Evolutionary conservation across 2,113 vertebrate species (phyloP), one percentile per base, ranked within the genome.

Genomic region (Pteruthius melanotis): DNA sequence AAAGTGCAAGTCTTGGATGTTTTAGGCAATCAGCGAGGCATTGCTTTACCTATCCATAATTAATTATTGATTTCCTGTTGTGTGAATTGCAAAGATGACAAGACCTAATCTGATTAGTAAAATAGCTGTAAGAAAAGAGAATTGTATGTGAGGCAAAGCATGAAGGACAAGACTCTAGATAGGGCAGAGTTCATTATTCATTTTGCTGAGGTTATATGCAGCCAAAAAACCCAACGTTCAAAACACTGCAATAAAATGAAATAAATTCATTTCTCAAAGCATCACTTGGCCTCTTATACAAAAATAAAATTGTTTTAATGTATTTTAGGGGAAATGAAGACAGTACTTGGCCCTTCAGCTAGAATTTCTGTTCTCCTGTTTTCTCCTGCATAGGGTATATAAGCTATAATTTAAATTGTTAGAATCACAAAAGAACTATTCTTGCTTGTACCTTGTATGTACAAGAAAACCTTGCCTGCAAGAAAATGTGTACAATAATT

Each of bases 1-100:
- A 88, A 5, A 53, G 28, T 11, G 8, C 42, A 89, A 59, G 52
- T 53, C 68, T 35, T 66, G 78, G 72, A 61, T 9, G 14, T 74
- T 65, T 82, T 70, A 92, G 83, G 88, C 90, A 95, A 86, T 60
- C 91, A 53, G 56, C 63, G 75, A 94, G 79, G 95, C 82, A 71
- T 75, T 69, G 75, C 89, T 93, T 96, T 96, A 76, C 94, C 94
- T 93, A 87, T 92, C 92, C 84, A 71, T 95, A 96, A 97, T 98
- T 97, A 97, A 96, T 97, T 98, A 98, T 95, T 93, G 97, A 98
- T 97, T 97, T 97, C 96, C 87, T 91, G 71, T 97, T 97, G 92
- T 83, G 87, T 35, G 59, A 95, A 75, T 50, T 76, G 82, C 27
- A 26, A 52, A 72, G 83, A 94, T 75, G 71, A 95, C 66, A 95